Base-by-base conservation (phyloP, 1,140 invertebrate genomes). In the Drosophila seguyi region DNA sequence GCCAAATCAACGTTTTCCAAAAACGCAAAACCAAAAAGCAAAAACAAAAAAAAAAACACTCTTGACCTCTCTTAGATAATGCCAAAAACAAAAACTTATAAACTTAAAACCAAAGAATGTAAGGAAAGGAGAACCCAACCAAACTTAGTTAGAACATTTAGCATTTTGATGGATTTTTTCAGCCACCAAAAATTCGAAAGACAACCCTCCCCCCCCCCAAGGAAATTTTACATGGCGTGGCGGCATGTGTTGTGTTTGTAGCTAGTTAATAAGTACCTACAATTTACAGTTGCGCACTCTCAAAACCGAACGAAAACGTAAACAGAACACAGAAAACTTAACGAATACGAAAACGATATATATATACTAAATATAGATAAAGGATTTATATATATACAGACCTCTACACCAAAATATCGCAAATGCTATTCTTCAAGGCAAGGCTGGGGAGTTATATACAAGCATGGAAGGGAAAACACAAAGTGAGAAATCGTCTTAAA, bases 1-100 rank as follows among this genome's bases (percentile, higher is more conserved):
- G 80, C 76, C 85, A 88, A 87, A 90, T 90, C 66, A 85, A 81
- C 78, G 85, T 90, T 90, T 90, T 90, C 81, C 86, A 90, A 90
- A 85, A 87, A 81, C 77, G 81, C 53, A 60, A 81, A 84, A 78
- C 48, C 48, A 69, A 85, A 53, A 53, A 36, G 6, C 41, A 59
- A 50, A 38, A 41, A 50, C 3, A 31, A 29, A 66, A 59, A 85
- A n/a, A 25, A 25, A 25, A 25, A 25, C 63, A 85, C 75, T 79
- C 72, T 90, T 79, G 75, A 85, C 78, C 81, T 90, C 81, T 76
- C 69, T 75, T 73, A 75, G 63, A 75, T 77, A 78, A 86, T 80
- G 78, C 82, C 72, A 87, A 87, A 55, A 82, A 81, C 39, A 38
- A 67, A 67, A 55, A 41, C 41, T 41, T 39, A 41, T 29, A 50